Evolutionary conservation across 2,888 invertebrate genomes (phyloP), one percentile per base, ranked within the genome.

Genomic region (Zhengitettix transpicula): DNA sequence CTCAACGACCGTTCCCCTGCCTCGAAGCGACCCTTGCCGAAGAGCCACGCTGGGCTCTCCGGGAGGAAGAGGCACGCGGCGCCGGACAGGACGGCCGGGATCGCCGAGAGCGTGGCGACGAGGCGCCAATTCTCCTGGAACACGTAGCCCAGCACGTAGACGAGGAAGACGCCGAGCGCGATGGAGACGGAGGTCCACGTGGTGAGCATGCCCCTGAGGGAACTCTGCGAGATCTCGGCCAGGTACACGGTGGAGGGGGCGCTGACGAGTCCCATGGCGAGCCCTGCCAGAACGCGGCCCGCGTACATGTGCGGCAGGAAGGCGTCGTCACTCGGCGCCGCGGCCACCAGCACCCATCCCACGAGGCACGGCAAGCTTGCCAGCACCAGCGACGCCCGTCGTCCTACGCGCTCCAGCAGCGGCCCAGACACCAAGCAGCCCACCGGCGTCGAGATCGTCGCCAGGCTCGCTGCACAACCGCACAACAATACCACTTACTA

Each of bases 1-100:
- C 73, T 72, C 66, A 77, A 67, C 54, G 69, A 71, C 28, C 61
- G 65, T 58, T 73, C 69, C 0, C 80, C 80, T 65, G 78, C 78
- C 5, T 74, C 73, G 14, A 72, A 64, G 10, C 76, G 71, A 57
- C 75, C 75, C 59, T 72, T 73, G 41, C 74, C 71, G 0, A 76
- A 69, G 15, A 80, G 67, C 80, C 80, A 81, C 8, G 75, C 67
- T 0, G 80, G 80, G 15, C 79, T 78, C 68, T 81, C 81, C 0
- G 79, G 77, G 17, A 80, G 68, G 41, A 75, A 65, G 44, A 73
- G 68, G 7, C 72, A 64, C 5, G 73, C 70, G 54, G 75, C 64
- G 1, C 73, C 62, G 52, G 75, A 69, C 1, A 77, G 71, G 1
- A 74, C 51, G 11, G 74, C 65, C 28, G 28, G 28, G 28, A 28